phyloP scores from a whole-genome alignment of 2,797 vertebrate genomes.

The Catamblyrhynchus diadema region DNA sequence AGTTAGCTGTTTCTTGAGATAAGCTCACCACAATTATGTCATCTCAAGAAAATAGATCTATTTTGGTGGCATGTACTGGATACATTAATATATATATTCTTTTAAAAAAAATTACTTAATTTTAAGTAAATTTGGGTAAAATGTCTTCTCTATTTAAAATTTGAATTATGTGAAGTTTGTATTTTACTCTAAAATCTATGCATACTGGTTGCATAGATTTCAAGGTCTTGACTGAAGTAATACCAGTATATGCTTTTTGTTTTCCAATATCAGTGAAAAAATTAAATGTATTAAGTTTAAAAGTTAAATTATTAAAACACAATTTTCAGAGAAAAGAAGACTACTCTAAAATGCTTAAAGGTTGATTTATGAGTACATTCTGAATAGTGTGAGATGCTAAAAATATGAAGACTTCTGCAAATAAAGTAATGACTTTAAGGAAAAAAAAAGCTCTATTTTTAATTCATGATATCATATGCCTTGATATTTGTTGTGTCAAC shows the following conservation, averaged over 20 bases:
- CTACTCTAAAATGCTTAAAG: conserved; percentile 54
- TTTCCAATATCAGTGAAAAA: conserved; percentile 64
- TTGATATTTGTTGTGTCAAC: neutral
- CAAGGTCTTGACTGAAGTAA: neutral
- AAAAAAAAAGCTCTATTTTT: neutral
- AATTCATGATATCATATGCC: neutral
- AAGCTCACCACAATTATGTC: neutral
- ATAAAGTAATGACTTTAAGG: conserved; percentile 17
- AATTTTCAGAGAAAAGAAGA: conserved; percentile 54
- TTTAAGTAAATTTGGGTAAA: neutral
- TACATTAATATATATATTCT: neutral
- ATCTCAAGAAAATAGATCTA: neutral
- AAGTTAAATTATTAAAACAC: conserved; percentile 36
- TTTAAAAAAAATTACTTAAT: neutral
- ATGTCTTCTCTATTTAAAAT: neutral
- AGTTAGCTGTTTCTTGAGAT: neutral
- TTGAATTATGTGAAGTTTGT: neutral
- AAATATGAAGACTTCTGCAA: conserved; percentile 52
- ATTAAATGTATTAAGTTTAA: conserved; percentile 50
- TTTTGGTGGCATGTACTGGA: neutral
- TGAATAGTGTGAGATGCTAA: conserved; percentile 4
- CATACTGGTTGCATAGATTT: neutral
- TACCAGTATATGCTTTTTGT: conserved; percentile 35
- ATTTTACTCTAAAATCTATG: neutral
- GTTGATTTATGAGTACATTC: conserved; percentile 29